Evolutionary conservation across 2,888 invertebrate genomes (phyloP).

Genomic region (Campoplex nolae): DNA sequence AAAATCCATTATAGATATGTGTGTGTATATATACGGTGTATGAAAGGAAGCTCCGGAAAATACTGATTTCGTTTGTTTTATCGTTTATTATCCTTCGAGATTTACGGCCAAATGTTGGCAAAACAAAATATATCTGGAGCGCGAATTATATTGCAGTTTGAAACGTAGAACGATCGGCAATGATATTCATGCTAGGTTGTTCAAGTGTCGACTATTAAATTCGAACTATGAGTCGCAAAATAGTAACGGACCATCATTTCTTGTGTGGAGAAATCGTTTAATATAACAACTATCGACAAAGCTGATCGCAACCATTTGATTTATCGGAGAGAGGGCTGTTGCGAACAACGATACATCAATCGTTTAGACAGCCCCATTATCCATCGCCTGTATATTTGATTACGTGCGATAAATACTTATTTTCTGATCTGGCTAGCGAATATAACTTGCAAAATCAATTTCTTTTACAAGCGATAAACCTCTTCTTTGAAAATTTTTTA

Average conservation of each 20-base stretch:
- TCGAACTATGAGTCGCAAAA: slow-evolving; percentile 55
- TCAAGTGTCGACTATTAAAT: slow-evolving; percentile 40
- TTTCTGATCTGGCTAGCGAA: not conserved
- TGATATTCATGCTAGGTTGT: slow-evolving; percentile 8
- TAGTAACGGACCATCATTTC: slow-evolving; percentile 61
- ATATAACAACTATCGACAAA: slow-evolving; percentile 56
- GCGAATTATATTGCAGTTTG: slow-evolving; percentile 9
- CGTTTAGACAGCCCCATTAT: slow-evolving; percentile 8
- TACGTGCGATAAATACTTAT: not conserved
- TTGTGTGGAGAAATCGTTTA: slow-evolving; percentile 50
- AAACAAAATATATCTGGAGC: not conserved
- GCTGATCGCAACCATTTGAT: slow-evolving; percentile 2
- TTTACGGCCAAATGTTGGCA: not conserved
- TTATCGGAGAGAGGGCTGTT: not conserved
- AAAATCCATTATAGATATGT: slow-evolving; percentile 15
- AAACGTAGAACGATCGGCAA: not conserved
- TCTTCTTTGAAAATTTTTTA: not conserved
- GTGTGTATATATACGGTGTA: not conserved
- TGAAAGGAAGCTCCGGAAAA: not conserved
- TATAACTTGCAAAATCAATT: not conserved
- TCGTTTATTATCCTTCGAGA: not conserved
- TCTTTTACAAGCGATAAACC: not conserved
- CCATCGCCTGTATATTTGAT: not conserved
- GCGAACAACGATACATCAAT: slow-evolving; percentile 20
- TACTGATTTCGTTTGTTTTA: slow-evolving; percentile 13